Base-by-base conservation (phyloP, 2,113 vertebrate genomes). In the Pomatorhinus ruficollis region DNA sequence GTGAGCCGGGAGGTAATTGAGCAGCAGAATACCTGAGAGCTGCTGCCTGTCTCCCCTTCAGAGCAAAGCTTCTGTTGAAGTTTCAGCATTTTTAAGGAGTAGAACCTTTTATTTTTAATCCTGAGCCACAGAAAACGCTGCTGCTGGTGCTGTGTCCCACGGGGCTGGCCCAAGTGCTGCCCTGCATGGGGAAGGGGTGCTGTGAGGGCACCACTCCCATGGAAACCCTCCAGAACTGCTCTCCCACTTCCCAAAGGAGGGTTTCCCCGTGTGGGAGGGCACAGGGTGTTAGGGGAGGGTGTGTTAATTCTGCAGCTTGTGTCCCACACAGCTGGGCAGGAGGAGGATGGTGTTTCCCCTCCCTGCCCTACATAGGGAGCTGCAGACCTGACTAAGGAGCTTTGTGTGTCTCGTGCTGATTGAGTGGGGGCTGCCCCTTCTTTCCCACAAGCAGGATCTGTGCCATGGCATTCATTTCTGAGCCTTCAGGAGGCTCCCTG, bases 361-460 rank as follows among this genome's bases (percentile, higher is more conserved):
- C 72, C 85, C 83, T 97, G 93, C 90, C 95, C 93, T 94, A 68
- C 92, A 78, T 54, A 21, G 27, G 28, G 85, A 37, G 90, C 85
- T 93, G 30, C 88, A 89, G 92, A 15, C 44, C 92, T 93, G 60
- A 0, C 82, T 90, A 87, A 94, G 93, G 92, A 96, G 96, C 95
- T 95, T 71, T 92, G 85, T 35, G 3, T 30, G 75, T 90, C 87
- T 85, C 6, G 63, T 21, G 85, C 12, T 78, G 93, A 63, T 68
- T 50, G 92, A 89, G 65, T 45, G 83, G 89, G 76, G 72, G 72
- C 70, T 50, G 24, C 47, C 45, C 64, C 90, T 87, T 31, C 45
- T 33, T 60, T 22, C 8, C 25, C 7, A 0, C 28, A 19, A 63
- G 68, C 89, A 11, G 10, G 3, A 42, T 40, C 93, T 65, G 71